Evolutionary conservation across 2,113 vertebrate species (phyloP), one percentile per base, ranked within the genome.

Genomic region (Gambusia holbrooki): DNA sequence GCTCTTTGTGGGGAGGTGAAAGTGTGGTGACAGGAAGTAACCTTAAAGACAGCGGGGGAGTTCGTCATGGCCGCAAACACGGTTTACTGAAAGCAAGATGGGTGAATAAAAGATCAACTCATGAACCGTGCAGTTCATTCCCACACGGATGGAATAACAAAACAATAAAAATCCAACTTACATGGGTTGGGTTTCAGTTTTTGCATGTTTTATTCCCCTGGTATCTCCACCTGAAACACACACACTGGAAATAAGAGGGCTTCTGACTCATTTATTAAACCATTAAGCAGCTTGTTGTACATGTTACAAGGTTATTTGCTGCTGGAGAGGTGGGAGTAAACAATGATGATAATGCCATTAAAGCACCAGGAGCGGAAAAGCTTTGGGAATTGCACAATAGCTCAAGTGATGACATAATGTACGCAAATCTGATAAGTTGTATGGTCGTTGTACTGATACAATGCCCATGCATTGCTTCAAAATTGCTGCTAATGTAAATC

Each of bases 1-100:
- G 29, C 82, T 78, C 81, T 82, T 58, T 28, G 69, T 69, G 76
- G 67, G 75, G 84, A 87, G 83, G 87, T 88, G 88, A 89, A 81
- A 80, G 69, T 3, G 71, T 67, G 77, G 79, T 30, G 40, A 88
- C 80, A 80, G 66, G 62, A 73, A 74, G 75, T 71, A 84, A 83
- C 74, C 85, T 88, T 80, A 65, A 81, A 88, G 75, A 79, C 80
- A 48, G 82, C 54, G 1, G 67, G 74, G 74, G 71, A 87, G 88
- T 81, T 82, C 12, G 58, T 81, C 74, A 73, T 64, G 17, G 63
- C 33, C 66, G 48, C 77, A 73, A 78, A 82, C 71, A 81, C 68
- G 42, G 19, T 71, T 83, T 63, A 45, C 69, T 33, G 70, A 45
- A 45, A 73, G 29, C 40, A 63, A 65, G 62, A 67, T 4, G 76